A percentile compares a stretch with the other conserved stretches of the same genome.
These are phyloP conservation scores for Tarsius wallacei DNA, from an alignment of 2,797 vertebrate species.

Conservation along the genomic window DNA sequence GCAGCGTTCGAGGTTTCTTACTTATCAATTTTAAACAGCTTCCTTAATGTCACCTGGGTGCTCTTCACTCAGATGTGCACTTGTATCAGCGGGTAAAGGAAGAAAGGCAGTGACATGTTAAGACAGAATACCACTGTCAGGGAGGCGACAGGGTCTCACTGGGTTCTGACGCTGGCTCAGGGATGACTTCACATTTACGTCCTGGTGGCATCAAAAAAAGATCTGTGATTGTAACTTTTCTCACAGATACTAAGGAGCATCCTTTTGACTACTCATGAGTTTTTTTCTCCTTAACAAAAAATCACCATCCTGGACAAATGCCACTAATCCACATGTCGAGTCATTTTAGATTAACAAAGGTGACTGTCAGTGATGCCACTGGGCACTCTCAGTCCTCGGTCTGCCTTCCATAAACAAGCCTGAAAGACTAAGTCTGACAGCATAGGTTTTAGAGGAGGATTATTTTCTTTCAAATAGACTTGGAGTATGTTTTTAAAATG, in stretches of 20 bases:
- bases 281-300: not conserved
- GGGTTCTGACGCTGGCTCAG: not conserved
- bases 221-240: not conserved
- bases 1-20: not conserved
- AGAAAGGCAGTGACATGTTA: not conserved
- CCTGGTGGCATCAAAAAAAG: not conserved
- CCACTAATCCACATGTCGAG: not conserved
- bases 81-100: not conserved
- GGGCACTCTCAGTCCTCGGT: not conserved
- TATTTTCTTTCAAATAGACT: not conserved
- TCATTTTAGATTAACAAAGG: rapidly evolving
- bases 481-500: not conserved
- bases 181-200: not conserved
- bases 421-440: not conserved
- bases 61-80: not conserved
- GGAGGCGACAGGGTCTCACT: not conserved
- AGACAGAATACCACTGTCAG: not conserved
- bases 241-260: not conserved
- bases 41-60: not conserved
- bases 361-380: rapidly evolving
- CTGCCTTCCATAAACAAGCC: not conserved
- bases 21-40: not conserved
- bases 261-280: not conserved
- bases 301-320: not conserved
- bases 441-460: not conserved